A percentile compares a stretch with the other conserved stretches of the same genome.
Evolutionary conservation across 30 jellyfish, hydroid and myxozoan species (phyloP).

Genomic region (Sanderia malayensis): DNA sequence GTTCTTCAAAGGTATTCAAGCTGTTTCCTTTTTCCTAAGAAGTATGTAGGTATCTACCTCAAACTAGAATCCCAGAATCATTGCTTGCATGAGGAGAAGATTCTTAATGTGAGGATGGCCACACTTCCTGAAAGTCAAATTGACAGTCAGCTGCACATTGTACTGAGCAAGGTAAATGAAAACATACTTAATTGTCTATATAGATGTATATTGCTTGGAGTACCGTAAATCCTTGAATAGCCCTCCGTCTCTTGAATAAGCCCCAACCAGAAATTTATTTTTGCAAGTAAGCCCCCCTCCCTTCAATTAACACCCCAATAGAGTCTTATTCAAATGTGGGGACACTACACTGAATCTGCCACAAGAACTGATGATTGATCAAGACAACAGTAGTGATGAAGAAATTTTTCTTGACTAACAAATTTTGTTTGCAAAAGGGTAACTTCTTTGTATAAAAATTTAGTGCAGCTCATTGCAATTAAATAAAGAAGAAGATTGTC

Average conservation of each 20-base stretch:
- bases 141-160: slow-evolving; percentile 50
- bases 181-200: background rate
- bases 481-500: too few species aligned
- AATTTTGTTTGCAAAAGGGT: too few species aligned
- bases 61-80: too few species aligned
- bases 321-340: background rate
- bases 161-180: slow-evolving; percentile 34
- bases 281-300: background rate
- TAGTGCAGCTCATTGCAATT: too few species aligned
- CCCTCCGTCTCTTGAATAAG: background rate
- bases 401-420: too few species aligned
- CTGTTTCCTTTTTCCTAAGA: too few species aligned
- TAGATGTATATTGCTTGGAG: background rate
- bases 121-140: slow-evolving; percentile 44
- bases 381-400: too few species aligned
- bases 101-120: slow-evolving; percentile 36
- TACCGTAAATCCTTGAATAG: background rate
- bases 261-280: background rate
- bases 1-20: too few species aligned
- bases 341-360: background rate
- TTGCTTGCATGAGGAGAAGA: too few species aligned
- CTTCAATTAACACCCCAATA: background rate
- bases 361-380: background rate
- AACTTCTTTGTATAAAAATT: too few species aligned
- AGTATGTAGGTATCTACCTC: too few species aligned